A percentile compares a stretch with the other conserved stretches of the same genome.
Conservation (phyloP, 2,888 invertebrate species). For the Julus scanicus region DNA sequence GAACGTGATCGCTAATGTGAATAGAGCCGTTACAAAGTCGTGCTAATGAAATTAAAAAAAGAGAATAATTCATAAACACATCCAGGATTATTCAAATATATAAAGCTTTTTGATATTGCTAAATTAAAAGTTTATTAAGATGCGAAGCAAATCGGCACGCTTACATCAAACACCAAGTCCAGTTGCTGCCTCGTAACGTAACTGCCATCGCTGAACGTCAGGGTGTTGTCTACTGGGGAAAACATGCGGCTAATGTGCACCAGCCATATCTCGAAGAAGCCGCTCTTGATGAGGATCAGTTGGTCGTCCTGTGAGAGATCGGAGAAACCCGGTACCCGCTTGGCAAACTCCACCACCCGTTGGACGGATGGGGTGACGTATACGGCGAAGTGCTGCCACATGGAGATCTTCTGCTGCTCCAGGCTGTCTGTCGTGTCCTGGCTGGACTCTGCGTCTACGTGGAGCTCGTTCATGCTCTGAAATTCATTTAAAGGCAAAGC, state of each 20-base stretch:
- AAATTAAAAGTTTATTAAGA: background rate
- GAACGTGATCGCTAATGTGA: conserved; percentile 79
- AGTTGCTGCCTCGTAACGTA: conserved; percentile 84
- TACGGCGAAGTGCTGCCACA: conserved; percentile 89
- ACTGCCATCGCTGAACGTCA: conserved; percentile 92
- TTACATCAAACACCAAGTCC: conserved; percentile 87
- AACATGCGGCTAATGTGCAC: conserved; percentile 85
- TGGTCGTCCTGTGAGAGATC: conserved; percentile 95
- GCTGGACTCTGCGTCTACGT: conserved; percentile 30
- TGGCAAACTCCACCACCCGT: conserved; percentile 95
- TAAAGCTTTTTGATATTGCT: no score
- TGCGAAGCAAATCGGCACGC: conserved; percentile 62
- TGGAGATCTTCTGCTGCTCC: conserved; percentile 80
- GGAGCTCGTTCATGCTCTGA: conserved; percentile 61
- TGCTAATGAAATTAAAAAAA: conserved; percentile 69
- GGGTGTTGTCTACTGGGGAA: conserved; percentile 73
- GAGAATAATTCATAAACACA: no score
- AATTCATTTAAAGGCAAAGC: background rate
- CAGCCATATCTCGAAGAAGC: conserved; percentile 97
- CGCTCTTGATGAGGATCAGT: conserved; percentile 92
- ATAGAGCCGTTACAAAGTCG: conserved; percentile 83
- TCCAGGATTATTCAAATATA: no score
- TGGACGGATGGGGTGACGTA: conserved; percentile 91
- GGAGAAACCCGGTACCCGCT: conserved; percentile 90
- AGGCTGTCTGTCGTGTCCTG: conserved; percentile 62